A percentile compares a stretch with the other conserved stretches of the same genome.
These are phyloP conservation scores for Tupiocoris notatus DNA, from an alignment of 2,888 invertebrate species.

Conservation along the genomic window DNA sequence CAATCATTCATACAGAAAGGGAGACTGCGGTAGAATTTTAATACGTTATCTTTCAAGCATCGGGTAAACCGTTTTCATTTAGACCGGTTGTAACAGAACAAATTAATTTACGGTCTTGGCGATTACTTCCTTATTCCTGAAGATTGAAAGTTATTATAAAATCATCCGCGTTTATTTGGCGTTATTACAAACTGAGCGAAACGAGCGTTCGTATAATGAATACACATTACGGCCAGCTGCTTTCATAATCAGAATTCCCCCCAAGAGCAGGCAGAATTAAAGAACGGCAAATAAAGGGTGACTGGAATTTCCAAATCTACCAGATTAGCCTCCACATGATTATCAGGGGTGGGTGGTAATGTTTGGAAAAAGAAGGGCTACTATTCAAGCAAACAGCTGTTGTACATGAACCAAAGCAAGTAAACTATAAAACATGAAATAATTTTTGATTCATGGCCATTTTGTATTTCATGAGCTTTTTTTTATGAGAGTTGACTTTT, in stretches of 20 bases:
- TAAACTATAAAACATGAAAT: no score
- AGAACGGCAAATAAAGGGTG: slow-evolving; percentile 8
- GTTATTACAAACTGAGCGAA: slow-evolving; percentile 4
- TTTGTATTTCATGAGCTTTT: no score
- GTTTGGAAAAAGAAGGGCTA: no score
- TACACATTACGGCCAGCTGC: slow-evolving; percentile 22
- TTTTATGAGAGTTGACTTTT: no score
- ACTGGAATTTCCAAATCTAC: not conserved
- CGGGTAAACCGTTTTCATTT: not conserved
- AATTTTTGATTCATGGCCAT: no score
- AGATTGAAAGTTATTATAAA: slow-evolving; percentile 16
- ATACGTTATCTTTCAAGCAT: no score
- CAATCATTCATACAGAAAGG: no score
- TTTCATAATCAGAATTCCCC: slow-evolving; percentile 20
- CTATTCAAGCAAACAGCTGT: no score
- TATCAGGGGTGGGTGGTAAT: not conserved
- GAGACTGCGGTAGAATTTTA: no score
- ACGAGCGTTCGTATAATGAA: not conserved
- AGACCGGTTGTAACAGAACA: not conserved
- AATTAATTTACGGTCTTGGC: not conserved
- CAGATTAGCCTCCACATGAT: not conserved
- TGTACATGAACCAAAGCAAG: no score
- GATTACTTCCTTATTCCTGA: not conserved
- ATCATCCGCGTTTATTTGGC: slow-evolving; percentile 22
- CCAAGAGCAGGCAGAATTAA: slow-evolving; percentile 7